phyloP scores from a whole-genome alignment of 2,888 invertebrate species.

The Sphecodes monilicornis region DNA sequence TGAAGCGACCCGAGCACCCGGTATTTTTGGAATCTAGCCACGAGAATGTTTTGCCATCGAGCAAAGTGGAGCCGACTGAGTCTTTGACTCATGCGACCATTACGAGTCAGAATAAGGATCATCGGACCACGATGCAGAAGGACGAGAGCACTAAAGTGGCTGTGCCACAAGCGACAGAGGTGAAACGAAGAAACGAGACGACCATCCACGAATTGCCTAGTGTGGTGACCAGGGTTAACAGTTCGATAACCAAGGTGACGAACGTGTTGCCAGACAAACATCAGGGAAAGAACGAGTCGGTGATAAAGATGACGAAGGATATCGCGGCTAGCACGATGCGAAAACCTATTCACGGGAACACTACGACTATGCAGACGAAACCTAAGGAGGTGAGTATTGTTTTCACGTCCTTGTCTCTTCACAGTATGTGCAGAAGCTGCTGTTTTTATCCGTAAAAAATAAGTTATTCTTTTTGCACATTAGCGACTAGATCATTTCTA shows the following conservation, averaged over 20 bases:
- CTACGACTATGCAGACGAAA: slow-evolving; percentile 70
- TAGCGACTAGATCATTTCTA: too few relatives aligned
- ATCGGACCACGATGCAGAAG: slow-evolving; percentile 44
- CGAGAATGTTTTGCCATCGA: slow-evolving; percentile 69
- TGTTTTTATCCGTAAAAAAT: too few relatives aligned
- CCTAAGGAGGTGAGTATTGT: slow-evolving; percentile 78
- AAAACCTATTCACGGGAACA: slow-evolving; percentile 67
- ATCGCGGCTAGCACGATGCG: slow-evolving; percentile 63
- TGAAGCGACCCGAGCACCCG: slow-evolving; percentile 72
- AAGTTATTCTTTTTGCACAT: too few relatives aligned
- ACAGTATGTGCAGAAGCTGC: too few relatives aligned
- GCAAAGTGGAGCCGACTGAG: slow-evolving; percentile 77
- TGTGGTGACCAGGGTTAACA: slow-evolving; percentile 69
- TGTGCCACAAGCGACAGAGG: slow-evolving; percentile 45
- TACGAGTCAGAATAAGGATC: slow-evolving; percentile 47
- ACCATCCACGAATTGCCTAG: slow-evolving; percentile 45
- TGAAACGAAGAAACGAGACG: slow-evolving; percentile 44
- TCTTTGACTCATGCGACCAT: slow-evolving; percentile 64
- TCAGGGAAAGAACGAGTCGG: slow-evolving; percentile 41
- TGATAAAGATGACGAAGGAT: slow-evolving; percentile 68
- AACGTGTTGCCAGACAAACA: slow-evolving; percentile 58
- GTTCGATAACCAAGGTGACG: slow-evolving; percentile 70
- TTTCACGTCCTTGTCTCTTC: not conserved
- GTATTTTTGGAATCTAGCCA: slow-evolving; percentile 79
- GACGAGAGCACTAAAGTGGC: slow-evolving; percentile 47